Percentiles rank a stretch among this genome's conserved stretches.
Evolutionary conservation across 1,140 invertebrate species (phyloP).

Genomic region (Heliconius hermathena): DNA sequence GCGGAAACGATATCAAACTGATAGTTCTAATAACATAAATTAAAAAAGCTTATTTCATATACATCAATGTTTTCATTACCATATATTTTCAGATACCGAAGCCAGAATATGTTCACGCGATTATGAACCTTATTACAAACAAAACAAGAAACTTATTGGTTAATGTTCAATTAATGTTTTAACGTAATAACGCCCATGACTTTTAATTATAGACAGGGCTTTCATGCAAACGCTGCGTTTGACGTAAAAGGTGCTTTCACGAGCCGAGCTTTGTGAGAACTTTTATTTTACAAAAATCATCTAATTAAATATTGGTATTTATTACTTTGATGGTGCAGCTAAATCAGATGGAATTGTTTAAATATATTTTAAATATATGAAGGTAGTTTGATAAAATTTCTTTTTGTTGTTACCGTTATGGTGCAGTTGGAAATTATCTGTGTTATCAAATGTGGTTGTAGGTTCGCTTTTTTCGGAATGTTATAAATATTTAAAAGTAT

Average conservation of each 20-base stretch:
- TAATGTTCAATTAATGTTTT: slow-evolving; percentile 1
- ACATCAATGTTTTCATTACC: not conserved
- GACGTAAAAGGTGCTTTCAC: slow-evolving; percentile 9
- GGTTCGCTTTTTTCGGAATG: too few relatives aligned
- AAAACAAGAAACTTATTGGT: not conserved
- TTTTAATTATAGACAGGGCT: slow-evolving; percentile 10
- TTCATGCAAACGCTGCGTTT: slow-evolving; percentile 5
- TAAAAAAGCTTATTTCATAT: not conserved
- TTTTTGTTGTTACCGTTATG: too few relatives aligned
- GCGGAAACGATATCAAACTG: not conserved
- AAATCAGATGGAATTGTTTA: too few relatives aligned
- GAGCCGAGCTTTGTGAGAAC: not conserved
- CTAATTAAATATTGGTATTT: not conserved
- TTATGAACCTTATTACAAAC: not conserved
- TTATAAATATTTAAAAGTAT: too few relatives aligned
- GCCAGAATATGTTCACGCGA: not conserved
- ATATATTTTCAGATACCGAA: not conserved
- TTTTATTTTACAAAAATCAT: not conserved
- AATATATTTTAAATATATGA: too few relatives aligned
- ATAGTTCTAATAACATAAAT: not conserved
- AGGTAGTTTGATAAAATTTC: too few relatives aligned
- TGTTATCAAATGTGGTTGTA: too few relatives aligned
- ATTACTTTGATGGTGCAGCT: not conserved
- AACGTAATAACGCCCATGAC: slow-evolving; percentile 3
- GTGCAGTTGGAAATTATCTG: too few relatives aligned